Evolutionary conservation across 2,888 invertebrate species (phyloP).

Genomic region (Beris morrisii): DNA sequence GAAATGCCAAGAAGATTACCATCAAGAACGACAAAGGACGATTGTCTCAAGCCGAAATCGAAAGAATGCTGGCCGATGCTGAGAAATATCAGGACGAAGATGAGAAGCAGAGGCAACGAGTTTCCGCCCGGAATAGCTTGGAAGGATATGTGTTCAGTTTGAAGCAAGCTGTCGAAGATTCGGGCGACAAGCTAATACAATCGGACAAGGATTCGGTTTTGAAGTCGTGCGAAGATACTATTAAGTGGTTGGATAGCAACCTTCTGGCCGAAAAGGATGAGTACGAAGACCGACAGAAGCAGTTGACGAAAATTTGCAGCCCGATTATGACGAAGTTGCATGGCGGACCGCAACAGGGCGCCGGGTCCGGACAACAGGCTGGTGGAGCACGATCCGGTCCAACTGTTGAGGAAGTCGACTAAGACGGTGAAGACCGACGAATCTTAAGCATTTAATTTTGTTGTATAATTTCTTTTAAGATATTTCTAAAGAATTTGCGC

Average conservation of each 20-base stretch:
- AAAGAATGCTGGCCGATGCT: slow-evolving; percentile 79
- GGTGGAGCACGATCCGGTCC: slow-evolving; percentile 56
- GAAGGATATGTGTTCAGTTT: slow-evolving; percentile 75
- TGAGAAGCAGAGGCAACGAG: slow-evolving; percentile 67
- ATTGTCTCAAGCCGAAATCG: slow-evolving; percentile 82
- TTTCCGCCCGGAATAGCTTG: slow-evolving; percentile 73
- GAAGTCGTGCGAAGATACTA: slow-evolving; percentile 65
- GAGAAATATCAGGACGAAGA: slow-evolving; percentile 78
- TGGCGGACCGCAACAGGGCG: slow-evolving; percentile 49
- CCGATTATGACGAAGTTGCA: slow-evolving; percentile 78
- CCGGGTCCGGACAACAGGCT: slow-evolving; percentile 45
- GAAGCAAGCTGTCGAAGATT: slow-evolving; percentile 65
- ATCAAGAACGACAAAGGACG: slow-evolving; percentile 87
- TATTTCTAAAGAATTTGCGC: no score
- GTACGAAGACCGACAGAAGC: slow-evolving; percentile 70
- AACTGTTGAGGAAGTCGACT: slow-evolving; percentile 69
- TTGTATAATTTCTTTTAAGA: no score
- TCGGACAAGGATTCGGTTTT: slow-evolving; percentile 68
- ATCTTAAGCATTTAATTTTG: no score
- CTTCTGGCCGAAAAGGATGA: slow-evolving; percentile 71
- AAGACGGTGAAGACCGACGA: background rate
- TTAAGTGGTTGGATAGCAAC: slow-evolving; percentile 78
- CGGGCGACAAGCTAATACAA: slow-evolving; percentile 64
- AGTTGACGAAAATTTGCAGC: slow-evolving; percentile 68
- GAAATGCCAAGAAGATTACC: slow-evolving; percentile 77